A percentile compares a stretch with the other conserved stretches of the same genome.
These are phyloP conservation scores for Cygnus olor DNA, from an alignment of 2,797 vertebrate genomes.

Conservation along the genomic window DNA sequence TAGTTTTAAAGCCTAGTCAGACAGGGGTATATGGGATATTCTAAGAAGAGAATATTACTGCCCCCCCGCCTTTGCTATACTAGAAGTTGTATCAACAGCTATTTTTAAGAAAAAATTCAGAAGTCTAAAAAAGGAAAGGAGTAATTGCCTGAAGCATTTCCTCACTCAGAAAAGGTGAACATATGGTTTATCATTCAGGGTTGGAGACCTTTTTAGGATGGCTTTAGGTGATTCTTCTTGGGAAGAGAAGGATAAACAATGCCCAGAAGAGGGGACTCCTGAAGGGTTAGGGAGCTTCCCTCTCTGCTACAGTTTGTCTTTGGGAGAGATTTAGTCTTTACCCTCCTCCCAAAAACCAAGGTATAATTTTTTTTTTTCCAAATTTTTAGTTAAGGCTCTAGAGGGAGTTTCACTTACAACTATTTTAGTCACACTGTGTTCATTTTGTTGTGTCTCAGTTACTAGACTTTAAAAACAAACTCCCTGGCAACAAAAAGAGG, in stretches of 20 bases:
- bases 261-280: not conserved
- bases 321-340: not conserved
- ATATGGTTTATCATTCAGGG: not conserved
- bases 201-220: too few species aligned
- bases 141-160: not conserved
- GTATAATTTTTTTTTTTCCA: not conserved
- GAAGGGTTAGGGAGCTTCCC: not conserved
- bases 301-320: not conserved
- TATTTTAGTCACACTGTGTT: slow-evolving; percentile 8
- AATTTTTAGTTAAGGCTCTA: not conserved
- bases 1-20: not conserved
- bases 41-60: not conserved
- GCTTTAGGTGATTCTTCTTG: not conserved
- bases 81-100: not conserved
- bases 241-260: not conserved
- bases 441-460: not conserved
- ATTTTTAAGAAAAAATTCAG: not conserved
- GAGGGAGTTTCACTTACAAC: not conserved
- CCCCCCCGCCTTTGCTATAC: not conserved
- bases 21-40: not conserved
- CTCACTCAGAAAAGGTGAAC: not conserved
- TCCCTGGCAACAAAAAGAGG: not conserved
- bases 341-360: not conserved
- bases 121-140: not conserved
- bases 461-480: not conserved